Conservation (phyloP, 2,797 vertebrate species). For the Emydoidea blandingii region DNA sequence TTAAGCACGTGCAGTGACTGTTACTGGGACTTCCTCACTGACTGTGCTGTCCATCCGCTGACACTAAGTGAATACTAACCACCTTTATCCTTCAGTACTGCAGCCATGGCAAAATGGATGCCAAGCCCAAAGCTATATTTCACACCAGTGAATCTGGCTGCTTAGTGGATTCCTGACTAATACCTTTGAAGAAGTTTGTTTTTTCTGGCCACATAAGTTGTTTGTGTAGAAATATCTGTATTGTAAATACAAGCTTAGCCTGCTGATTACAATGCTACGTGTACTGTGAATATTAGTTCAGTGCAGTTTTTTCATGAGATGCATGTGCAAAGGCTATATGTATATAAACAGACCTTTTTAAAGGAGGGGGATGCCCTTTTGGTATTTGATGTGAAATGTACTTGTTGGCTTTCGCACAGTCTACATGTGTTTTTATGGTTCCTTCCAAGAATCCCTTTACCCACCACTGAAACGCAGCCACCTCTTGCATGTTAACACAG, state of each 20-base stretch:
- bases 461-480: not conserved
- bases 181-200: not conserved
- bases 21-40: conserved; percentile 47
- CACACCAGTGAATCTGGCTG: not conserved
- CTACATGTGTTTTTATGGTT: not conserved
- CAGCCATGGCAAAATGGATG: not conserved
- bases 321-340: not conserved
- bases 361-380: not conserved
- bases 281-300: not conserved
- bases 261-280: not conserved
- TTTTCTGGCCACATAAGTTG: not conserved
- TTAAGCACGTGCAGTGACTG: conserved; percentile 59
- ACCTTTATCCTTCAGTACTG: not conserved
- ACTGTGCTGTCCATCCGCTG: not conserved
- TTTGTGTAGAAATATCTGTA: not conserved
- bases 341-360: not conserved
- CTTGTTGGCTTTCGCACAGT: not conserved
- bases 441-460: not conserved
- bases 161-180: not conserved
- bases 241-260: not conserved
- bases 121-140: accelerated
- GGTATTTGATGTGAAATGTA: not conserved
- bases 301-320: not conserved
- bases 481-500: not conserved
- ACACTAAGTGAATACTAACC: conserved; percentile 8